Evolutionary conservation across 2,113 vertebrate genomes (phyloP).

Genomic region (Neodon shergylaensis): DNA sequence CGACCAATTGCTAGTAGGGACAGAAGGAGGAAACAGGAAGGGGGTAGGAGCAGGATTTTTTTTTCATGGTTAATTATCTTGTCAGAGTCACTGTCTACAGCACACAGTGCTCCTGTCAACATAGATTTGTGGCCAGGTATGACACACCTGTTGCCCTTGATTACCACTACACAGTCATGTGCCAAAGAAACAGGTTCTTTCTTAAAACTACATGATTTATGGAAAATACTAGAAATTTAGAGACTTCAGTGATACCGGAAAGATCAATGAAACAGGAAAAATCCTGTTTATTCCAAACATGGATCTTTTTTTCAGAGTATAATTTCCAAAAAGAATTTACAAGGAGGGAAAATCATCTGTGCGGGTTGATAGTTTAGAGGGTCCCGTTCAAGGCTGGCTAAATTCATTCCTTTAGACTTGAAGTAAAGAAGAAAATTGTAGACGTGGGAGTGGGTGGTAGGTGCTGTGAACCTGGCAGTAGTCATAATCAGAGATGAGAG

Average conservation of each 20-base stretch:
- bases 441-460: not conserved
- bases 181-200: not conserved
- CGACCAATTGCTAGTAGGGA: slow-evolving; percentile 57
- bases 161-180: not conserved
- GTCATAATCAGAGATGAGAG: too few relatives aligned
- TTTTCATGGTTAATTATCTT: slow-evolving; percentile 74
- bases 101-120: slow-evolving; percentile 44
- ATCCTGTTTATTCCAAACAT: not conserved
- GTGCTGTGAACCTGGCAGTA: not conserved
- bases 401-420: not conserved
- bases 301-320: not conserved
- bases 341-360: not conserved
- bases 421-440: not conserved
- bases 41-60: not conserved
- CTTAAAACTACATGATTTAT: not conserved
- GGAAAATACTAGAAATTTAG: not conserved
- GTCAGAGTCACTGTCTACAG: slow-evolving; percentile 63
- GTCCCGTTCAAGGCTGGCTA: not conserved
- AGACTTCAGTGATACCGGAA: not conserved
- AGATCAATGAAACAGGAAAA: not conserved
- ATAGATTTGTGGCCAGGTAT: slow-evolving; percentile 22
- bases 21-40: slow-evolving; percentile 28
- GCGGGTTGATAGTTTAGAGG: not conserved
- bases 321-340: not conserved
- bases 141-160: not conserved